A percentile compares a stretch with the other conserved stretches of the same genome.
Evolutionary conservation across 2,113 vertebrate genomes (phyloP).

Genomic region (Steatornis caripensis): DNA sequence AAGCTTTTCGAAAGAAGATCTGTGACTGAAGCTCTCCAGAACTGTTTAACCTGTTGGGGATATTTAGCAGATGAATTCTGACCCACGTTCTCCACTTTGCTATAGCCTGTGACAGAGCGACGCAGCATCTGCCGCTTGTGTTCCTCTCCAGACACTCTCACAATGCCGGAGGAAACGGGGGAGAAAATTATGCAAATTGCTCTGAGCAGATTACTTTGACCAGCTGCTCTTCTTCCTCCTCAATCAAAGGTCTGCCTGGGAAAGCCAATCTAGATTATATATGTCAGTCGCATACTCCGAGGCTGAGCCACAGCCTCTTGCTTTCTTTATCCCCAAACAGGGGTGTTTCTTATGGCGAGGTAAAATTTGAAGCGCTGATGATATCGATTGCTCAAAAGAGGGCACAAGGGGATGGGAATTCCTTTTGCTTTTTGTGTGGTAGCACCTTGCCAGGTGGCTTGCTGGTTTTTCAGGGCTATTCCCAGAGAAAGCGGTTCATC

Average conservation of each 20-base stretch:
- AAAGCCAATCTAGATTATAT: constrained; percentile 61
- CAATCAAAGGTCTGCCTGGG: constrained; percentile 61
- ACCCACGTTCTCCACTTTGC: constrained; percentile 70
- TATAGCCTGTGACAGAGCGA: constrained; percentile 33
- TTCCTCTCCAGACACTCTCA: constrained; percentile 66
- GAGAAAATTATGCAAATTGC: constrained; percentile 74
- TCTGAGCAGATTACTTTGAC: constrained; percentile 70
- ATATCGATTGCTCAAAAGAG: background rate
- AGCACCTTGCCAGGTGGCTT: background rate
- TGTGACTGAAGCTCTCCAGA: constrained; percentile 75
- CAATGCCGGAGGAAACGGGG: constrained; percentile 72
- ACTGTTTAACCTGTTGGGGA: constrained; percentile 77
- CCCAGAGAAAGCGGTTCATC: background rate
- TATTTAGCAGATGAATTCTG: constrained; percentile 81
- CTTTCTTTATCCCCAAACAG: background rate
- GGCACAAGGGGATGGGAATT: background rate
- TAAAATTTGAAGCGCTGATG: background rate
- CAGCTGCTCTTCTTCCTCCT: constrained; percentile 73
- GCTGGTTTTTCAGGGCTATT: background rate
- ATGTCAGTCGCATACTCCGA: constrained; percentile 20
- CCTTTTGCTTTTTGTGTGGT: background rate
- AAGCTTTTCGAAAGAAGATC: constrained; percentile 61
- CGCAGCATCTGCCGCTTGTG: constrained; percentile 70
- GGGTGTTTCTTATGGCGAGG: background rate
- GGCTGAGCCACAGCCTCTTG: background rate